Conservation (phyloP, 2,797 vertebrate species). For the Psittacula derbiana region DNA sequence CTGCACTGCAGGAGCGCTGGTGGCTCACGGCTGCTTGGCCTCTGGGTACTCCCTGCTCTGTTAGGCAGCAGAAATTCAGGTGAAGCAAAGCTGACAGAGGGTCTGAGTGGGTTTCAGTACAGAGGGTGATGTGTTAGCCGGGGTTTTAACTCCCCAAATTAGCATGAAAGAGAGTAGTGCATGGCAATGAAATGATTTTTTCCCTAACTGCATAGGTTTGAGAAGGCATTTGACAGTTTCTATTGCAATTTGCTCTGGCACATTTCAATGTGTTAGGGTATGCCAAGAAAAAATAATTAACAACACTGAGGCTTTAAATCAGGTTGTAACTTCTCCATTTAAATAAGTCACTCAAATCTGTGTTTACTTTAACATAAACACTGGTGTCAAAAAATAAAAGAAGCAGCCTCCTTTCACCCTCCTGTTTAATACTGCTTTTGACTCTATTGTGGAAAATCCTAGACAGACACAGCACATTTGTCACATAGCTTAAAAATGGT, state of each 20-base stretch:
- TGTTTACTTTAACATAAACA: background rate
- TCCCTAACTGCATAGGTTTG: background rate
- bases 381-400: background rate
- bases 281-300: background rate
- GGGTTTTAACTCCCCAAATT: background rate
- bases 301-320: background rate
- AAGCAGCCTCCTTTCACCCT: background rate
- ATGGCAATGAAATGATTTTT: background rate
- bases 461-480: background rate
- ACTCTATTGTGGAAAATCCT: background rate
- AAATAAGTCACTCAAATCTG: background rate
- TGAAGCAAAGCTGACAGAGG: background rate
- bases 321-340: background rate
- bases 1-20: fast-evolving
- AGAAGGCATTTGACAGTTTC: background rate
- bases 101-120: background rate
- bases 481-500: background rate
- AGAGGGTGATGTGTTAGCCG: background rate
- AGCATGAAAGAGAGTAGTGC: background rate
- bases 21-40: background rate
- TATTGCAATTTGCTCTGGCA: background rate
- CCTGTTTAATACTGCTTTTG: background rate
- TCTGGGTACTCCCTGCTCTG: background rate
- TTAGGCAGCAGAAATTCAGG: background rate
- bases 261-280: background rate